phyloP scores from a whole-genome alignment of 2,113 vertebrate species.

The Clarias magur region DNA sequence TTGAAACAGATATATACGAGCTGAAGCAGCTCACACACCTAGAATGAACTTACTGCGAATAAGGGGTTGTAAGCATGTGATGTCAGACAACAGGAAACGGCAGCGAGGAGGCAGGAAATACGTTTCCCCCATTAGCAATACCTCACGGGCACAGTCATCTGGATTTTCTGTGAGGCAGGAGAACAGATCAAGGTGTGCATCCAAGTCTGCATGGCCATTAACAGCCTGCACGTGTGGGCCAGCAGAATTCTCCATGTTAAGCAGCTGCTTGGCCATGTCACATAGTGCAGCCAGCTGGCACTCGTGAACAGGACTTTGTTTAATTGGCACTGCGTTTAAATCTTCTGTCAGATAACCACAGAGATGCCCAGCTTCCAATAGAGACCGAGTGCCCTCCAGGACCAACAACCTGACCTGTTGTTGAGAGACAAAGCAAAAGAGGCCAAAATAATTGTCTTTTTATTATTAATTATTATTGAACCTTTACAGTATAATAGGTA shows the following conservation, averaged over 20 bases:
- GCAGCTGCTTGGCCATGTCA: conserved; percentile 86
- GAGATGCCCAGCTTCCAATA: conserved; percentile 77
- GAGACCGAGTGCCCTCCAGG: conserved; percentile 75
- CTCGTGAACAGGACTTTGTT: conserved; percentile 53
- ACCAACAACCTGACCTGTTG: conserved; percentile 80
- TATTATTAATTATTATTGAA: neutral
- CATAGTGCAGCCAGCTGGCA: conserved; percentile 83
- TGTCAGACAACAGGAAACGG: conserved; percentile 90
- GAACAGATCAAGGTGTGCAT: conserved; percentile 77
- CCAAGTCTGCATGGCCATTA: conserved; percentile 51
- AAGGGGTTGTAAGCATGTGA: conserved; percentile 83
- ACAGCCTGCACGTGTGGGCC: conserved; percentile 58
- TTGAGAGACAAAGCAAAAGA: neutral
- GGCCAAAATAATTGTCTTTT: too few relatives aligned
- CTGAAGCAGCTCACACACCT: neutral
- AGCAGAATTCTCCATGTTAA: conserved; percentile 61
- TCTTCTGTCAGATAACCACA: conserved; percentile 72
- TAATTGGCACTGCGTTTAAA: conserved; percentile 28
- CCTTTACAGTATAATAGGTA: neutral
- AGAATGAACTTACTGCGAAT: conserved; percentile 79
- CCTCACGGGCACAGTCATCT: conserved; percentile 63
- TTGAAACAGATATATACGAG: neutral
- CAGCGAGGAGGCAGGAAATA: conserved; percentile 85
- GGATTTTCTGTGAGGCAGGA: conserved; percentile 79
- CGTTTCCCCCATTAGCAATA: conserved; percentile 83